These are phyloP conservation scores for Burhinus bistriatus DNA, from an alignment of 2,113 vertebrate genomes.

Conservation along the genomic window DNA sequence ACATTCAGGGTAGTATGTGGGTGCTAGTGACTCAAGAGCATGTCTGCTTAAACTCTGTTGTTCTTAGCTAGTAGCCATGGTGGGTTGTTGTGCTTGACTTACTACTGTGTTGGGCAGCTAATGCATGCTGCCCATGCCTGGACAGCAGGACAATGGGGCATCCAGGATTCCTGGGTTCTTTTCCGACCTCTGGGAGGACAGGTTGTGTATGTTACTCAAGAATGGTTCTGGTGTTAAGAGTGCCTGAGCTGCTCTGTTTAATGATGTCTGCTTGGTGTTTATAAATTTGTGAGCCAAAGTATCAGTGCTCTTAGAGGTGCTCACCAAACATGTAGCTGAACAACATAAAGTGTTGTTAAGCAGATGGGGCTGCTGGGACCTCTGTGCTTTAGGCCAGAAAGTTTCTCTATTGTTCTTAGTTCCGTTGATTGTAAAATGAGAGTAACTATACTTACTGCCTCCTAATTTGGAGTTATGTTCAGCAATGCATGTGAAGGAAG, in stretches of 20 bases:
- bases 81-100: neutral
- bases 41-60: neutral
- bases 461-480: neutral
- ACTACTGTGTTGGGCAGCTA: neutral
- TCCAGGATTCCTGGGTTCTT: neutral
- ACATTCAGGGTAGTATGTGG: rapidly evolving
- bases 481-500: neutral
- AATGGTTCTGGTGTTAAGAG: neutral
- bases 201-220: neutral
- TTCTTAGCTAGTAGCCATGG: neutral
- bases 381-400: neutral
- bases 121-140: neutral
- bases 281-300: neutral
- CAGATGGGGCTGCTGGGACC: neutral
- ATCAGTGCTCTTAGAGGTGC: neutral
- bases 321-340: neutral
- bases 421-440: neutral
- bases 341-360: neutral
- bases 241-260: neutral
- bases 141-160: neutral
- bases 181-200: neutral
- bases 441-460: neutral
- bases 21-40: neutral
- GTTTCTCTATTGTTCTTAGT: neutral
- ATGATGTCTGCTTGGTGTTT: neutral